A percentile compares a stretch with the other conserved stretches of the same genome.
These are phyloP conservation scores for Malthinus flaveolus DNA, from an alignment of 2,888 invertebrate genomes.

Conservation along the genomic window DNA sequence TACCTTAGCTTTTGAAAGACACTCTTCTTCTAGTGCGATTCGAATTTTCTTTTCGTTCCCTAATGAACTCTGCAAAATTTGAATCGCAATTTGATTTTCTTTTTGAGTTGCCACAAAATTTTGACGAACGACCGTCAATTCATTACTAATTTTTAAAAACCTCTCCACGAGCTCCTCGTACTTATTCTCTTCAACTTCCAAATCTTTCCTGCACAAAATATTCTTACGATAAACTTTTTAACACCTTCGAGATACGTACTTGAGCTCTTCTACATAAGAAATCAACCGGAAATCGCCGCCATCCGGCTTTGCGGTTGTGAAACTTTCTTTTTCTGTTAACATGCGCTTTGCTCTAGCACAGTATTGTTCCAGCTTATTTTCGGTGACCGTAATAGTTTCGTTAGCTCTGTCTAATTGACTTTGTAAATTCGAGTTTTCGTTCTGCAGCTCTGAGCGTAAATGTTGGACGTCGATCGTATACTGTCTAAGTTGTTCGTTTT, in stretches of 20 bases:
- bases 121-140: constrained; percentile 50
- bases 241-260: constrained; percentile 35
- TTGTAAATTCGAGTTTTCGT: constrained; percentile 46
- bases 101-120: constrained; percentile 52
- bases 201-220: constrained; percentile 44
- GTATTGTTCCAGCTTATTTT: constrained; percentile 71
- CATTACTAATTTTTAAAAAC: constrained; percentile 55
- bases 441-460: constrained; percentile 46
- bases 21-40: constrained; percentile 55
- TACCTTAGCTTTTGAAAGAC: constrained; percentile 43
- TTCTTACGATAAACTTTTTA: not conserved
- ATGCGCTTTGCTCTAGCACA: constrained; percentile 78
- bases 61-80: constrained; percentile 49
- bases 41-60: constrained; percentile 54
- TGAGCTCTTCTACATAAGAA: constrained; percentile 46
- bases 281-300: constrained; percentile 36
- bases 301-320: constrained; percentile 46
- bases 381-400: constrained; percentile 42
- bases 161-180: constrained; percentile 55
- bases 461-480: constrained; percentile 48
- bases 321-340: constrained; percentile 74
- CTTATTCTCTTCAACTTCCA: constrained; percentile 55
- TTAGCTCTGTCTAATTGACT: constrained; percentile 45
- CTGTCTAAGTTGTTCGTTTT: constrained; percentile 46
- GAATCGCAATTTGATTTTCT: constrained; percentile 49